A percentile compares a stretch with the other conserved stretches of the same genome.
These are phyloP conservation scores for Terrapene triunguis DNA, from an alignment of 2,113 vertebrate species.

Conservation along the genomic window DNA sequence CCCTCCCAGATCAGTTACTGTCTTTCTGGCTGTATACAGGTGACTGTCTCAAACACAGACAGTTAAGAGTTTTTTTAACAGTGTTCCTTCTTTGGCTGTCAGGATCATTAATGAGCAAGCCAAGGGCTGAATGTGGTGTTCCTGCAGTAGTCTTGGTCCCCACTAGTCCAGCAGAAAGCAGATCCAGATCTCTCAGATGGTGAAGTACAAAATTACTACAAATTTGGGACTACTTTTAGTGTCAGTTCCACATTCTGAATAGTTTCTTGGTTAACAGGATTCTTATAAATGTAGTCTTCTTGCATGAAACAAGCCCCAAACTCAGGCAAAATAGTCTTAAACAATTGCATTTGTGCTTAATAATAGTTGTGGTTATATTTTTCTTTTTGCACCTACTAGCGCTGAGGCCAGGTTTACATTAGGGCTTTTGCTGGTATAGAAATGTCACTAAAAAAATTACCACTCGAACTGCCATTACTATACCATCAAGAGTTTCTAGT, in stretches of 20 bases:
- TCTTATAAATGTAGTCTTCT: neutral
- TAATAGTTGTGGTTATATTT: neutral
- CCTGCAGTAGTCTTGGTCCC: too few relatives aligned
- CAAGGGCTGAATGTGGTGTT: too few relatives aligned
- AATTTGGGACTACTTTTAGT: neutral
- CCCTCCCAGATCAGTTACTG: too few relatives aligned
- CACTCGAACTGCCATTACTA: too few relatives aligned
- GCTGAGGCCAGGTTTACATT: neutral
- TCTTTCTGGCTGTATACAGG: too few relatives aligned
- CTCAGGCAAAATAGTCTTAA: rapidly evolving
- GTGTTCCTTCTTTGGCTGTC: too few relatives aligned
- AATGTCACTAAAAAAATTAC: neutral
- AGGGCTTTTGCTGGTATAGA: neutral
- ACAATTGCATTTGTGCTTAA: neutral
- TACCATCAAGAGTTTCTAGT: neutral
- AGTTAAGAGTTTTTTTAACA: too few relatives aligned
- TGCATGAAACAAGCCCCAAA: neutral
- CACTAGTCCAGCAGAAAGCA: too few relatives aligned
- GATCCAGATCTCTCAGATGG: neutral
- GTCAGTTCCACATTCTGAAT: neutral
- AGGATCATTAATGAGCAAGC: too few relatives aligned
- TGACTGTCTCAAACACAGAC: too few relatives aligned
- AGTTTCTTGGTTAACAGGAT: neutral
- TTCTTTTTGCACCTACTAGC: neutral
- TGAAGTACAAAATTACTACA: neutral